These are phyloP conservation scores for Ciconia nigra DNA, from an alignment of 2,797 vertebrate species.

Conservation along the genomic window DNA sequence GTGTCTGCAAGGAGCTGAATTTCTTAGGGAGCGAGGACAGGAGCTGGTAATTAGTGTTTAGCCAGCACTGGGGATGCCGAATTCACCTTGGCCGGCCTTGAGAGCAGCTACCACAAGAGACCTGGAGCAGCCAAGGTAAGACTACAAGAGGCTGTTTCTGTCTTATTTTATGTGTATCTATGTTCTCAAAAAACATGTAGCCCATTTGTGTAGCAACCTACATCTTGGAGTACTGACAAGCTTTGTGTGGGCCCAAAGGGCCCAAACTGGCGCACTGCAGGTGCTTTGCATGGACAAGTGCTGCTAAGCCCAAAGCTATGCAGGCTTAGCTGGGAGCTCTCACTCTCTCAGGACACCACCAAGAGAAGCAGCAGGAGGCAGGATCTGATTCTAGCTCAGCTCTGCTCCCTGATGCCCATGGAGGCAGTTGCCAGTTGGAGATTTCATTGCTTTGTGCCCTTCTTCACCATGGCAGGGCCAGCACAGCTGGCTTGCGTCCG, in stretches of 20 bases:
- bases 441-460: neutral
- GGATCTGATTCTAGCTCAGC: neutral
- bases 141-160: neutral
- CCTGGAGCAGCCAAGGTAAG: neutral
- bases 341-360: neutral
- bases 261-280: neutral
- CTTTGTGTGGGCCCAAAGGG: neutral
- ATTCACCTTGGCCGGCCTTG: neutral
- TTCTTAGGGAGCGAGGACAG: neutral
- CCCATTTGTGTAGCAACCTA: neutral
- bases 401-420: neutral
- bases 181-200: neutral
- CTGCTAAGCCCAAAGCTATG: neutral
- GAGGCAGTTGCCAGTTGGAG: neutral
- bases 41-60: neutral
- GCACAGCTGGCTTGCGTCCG: neutral
- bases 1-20: neutral
- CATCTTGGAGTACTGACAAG: neutral
- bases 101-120: neutral
- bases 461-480: neutral
- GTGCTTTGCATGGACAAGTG: neutral
- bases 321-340: neutral
- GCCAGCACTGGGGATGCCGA: neutral
- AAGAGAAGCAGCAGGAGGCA: neutral
- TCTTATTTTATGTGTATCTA: neutral